A percentile compares a stretch with the other conserved stretches of the same genome.
Conservation (phyloP, 2,888 invertebrate genomes). For the Galeopsomyia nigrocyanea region DNA sequence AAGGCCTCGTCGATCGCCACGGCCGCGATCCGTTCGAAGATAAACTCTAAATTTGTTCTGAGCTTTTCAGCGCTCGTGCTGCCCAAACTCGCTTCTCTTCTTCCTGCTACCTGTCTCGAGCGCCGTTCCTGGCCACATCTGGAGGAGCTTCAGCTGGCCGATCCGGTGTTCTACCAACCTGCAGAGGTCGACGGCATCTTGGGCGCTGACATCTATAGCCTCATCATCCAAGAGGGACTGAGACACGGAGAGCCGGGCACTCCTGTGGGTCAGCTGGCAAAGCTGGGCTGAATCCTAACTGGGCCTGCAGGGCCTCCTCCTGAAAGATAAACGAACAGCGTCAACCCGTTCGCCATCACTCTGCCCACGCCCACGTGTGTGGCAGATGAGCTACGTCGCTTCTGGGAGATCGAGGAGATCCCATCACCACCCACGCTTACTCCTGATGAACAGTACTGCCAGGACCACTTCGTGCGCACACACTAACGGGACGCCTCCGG, state of each 20-base stretch:
- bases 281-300: constrained; percentile 28
- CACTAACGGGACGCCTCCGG: not conserved
- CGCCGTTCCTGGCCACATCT: too few species aligned
- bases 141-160: not conserved
- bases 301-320: not conserved
- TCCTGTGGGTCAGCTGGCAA: constrained; percentile 24
- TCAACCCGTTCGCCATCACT: not conserved
- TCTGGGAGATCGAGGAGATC: constrained; percentile 2
- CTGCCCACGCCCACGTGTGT: not conserved
- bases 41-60: too few species aligned
- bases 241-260: not conserved
- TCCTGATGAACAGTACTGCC: not conserved
- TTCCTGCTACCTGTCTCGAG: too few species aligned
- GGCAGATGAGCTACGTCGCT: not conserved
- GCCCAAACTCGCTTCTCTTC: not conserved
- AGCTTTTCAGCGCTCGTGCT: constrained; percentile 1
- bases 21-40: too few species aligned
- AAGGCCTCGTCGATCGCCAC: not conserved
- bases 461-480: not conserved
- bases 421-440: not conserved
- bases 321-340: not conserved
- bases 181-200: constrained; percentile 6
- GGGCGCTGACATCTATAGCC: constrained; percentile 22
- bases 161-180: not conserved
- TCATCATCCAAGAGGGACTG: constrained; percentile 13